Base-by-base conservation (phyloP, 1,140 invertebrate genomes). In the Apis florea region DNA sequence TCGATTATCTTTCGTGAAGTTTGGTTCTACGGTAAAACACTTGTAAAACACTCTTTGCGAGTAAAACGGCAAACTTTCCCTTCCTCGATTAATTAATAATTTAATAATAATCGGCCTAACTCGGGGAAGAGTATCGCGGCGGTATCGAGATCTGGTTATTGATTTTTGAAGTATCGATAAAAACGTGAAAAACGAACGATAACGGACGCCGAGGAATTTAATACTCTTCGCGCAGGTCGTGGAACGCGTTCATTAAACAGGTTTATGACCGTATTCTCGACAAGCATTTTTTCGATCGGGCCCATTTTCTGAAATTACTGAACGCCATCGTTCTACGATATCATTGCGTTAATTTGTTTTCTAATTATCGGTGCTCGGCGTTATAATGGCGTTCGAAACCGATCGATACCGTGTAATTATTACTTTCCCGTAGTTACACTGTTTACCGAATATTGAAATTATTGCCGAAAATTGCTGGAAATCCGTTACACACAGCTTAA, bases 221-320 rank as follows among this genome's bases (percentile, higher is more conserved):
- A 71, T 71, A 71, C 26, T 54, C 69, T 51, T 56, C 40, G 19
- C 69, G 8, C 17, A 40, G n/a, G 4, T 13, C 9, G 11, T n/a
- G 69, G 54, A 26, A 31, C 66, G n/a, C 24, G 67, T 71, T 59
- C 66, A 40, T 71, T 79, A 31, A 31, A 53, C 56, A 9, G 51
- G 51, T 59, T 61, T 69, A 79, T 19, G 24, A 19, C 49, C 49
- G 1, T 40, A 21, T 31, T 10, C 24, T 13, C 11, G n/a, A 47
- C n/a, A n/a, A 2, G 31, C 15, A 19, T 49, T 79, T 78, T 78
- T 71, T 3, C 17, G 2, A 26, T 15, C 19, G 10, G 56, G 11
- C 3, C 31, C 19, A 11, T 24, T 53, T n/a, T 4, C 24, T 21
- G 1, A 54, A 51, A 59, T 61, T 78, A 59, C 19, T 59, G n/a